Evolutionary conservation across 2,113 vertebrate species (phyloP).

Genomic region (Oxygymnocypris stewartii): DNA sequence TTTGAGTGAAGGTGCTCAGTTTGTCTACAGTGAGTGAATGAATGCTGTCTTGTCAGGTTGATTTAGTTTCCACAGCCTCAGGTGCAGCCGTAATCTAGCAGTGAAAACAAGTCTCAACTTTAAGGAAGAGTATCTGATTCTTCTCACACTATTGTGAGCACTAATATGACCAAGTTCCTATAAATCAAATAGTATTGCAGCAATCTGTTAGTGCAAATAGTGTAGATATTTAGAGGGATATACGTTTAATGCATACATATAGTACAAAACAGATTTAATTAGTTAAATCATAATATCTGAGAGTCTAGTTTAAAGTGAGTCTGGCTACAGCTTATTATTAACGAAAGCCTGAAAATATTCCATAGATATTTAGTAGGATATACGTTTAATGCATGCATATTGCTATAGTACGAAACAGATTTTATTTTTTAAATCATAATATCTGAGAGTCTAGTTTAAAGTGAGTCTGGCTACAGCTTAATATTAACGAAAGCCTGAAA

Average conservation of each 20-base stretch:
- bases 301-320: too few relatives aligned
- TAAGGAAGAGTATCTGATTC: constrained; percentile 34
- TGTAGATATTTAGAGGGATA: too few relatives aligned
- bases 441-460: background rate
- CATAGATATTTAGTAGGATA: background rate
- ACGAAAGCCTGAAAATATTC: too few relatives aligned
- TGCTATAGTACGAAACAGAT: background rate
- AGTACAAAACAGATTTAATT: too few relatives aligned
- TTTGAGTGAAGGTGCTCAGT: background rate
- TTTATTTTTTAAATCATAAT: background rate
- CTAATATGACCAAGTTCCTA: background rate
- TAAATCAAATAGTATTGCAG: background rate
- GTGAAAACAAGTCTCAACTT: constrained; percentile 66
- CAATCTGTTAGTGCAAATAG: background rate
- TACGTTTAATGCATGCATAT: background rate
- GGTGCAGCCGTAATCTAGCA: constrained; percentile 61
- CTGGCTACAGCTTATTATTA: too few relatives aligned
- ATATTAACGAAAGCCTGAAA: background rate
- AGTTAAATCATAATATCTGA: too few relatives aligned
- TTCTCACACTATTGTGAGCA: constrained; percentile 21
- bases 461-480: background rate
- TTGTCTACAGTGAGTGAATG: too few relatives aligned
- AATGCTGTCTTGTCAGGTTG: constrained; percentile 55
- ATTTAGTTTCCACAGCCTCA: constrained; percentile 62
- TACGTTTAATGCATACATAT: too few relatives aligned